Evolutionary conservation across 1,140 invertebrate genomes (phyloP).

Genomic region (Coptotermes formosanus): DNA sequence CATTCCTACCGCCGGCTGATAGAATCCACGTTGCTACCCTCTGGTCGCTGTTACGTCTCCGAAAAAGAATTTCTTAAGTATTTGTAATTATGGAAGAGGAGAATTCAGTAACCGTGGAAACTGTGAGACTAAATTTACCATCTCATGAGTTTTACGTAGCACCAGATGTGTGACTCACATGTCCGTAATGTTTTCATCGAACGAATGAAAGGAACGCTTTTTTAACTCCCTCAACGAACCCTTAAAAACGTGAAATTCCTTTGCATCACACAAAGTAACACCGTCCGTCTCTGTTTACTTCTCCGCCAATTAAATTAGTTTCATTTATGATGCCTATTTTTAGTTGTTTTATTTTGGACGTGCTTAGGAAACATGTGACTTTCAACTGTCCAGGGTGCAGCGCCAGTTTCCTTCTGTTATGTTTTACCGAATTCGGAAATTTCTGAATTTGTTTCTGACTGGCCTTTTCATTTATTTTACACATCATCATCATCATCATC

Average conservation of each 20-base stretch:
- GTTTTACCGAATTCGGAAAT: too few relatives aligned
- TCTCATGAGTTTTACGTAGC: background rate
- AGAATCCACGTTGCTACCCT: too few relatives aligned
- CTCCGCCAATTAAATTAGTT: background rate
- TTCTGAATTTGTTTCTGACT: too few relatives aligned
- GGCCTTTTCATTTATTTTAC: too few relatives aligned
- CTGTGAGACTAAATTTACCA: background rate
- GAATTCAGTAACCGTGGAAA: background rate
- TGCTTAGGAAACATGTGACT: background rate
- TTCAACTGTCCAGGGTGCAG: background rate
- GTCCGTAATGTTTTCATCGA: slow-evolving; percentile 10
- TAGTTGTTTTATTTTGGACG: background rate
- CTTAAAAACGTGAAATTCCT: background rate
- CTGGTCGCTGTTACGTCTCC: too few relatives aligned
- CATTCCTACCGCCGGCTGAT: background rate
- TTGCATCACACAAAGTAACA: background rate
- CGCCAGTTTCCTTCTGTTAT: too few relatives aligned
- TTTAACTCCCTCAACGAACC: background rate
- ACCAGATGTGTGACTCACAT: background rate
- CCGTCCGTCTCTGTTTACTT: background rate
- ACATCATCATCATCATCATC: too few relatives aligned
- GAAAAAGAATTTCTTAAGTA: background rate
- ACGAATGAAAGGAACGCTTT: background rate
- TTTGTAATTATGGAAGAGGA: background rate
- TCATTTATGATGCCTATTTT: background rate